These are phyloP conservation scores for Patiria miniata DNA, from an alignment of 35 echinoderm and acorn worm genomes.

Conservation along the genomic window DNA sequence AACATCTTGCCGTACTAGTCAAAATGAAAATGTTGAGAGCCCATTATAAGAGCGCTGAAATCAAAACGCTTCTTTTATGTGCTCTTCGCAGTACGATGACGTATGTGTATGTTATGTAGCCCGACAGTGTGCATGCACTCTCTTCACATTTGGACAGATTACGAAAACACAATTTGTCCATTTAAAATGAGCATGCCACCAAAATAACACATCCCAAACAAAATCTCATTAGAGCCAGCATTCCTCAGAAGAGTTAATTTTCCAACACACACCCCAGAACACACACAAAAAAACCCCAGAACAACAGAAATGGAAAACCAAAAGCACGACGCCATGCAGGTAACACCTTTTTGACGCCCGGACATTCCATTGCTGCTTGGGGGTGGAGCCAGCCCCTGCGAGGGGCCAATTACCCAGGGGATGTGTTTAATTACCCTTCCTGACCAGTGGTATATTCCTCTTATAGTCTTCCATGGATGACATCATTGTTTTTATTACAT, in stretches of 20 bases:
- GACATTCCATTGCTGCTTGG: constrained; percentile 24
- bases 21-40: too few species aligned
- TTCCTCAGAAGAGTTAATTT: constrained; percentile 15
- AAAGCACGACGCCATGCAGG: not conserved
- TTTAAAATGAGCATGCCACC: not conserved
- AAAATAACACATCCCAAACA: not conserved
- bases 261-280: not conserved
- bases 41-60: too few species aligned
- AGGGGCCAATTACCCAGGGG: constrained; percentile 15
- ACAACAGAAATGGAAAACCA: not conserved
- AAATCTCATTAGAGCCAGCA: not conserved
- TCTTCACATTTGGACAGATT: too few species aligned
- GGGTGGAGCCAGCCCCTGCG: constrained; percentile 5
- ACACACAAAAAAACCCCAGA: not conserved
- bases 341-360: constrained; percentile 15
- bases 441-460: not conserved
- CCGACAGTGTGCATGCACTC: too few species aligned
- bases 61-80: too few species aligned
- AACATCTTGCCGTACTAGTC: too few species aligned
- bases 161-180: not conserved
- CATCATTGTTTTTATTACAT: not conserved
- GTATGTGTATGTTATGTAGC: too few species aligned
- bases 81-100: too few species aligned
- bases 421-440: constrained; percentile 5
- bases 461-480: not conserved